A percentile compares a stretch with the other conserved stretches of the same genome.
Conservation (phyloP, 2,888 invertebrate genomes). For the Xanthorhoe spadicearia region DNA sequence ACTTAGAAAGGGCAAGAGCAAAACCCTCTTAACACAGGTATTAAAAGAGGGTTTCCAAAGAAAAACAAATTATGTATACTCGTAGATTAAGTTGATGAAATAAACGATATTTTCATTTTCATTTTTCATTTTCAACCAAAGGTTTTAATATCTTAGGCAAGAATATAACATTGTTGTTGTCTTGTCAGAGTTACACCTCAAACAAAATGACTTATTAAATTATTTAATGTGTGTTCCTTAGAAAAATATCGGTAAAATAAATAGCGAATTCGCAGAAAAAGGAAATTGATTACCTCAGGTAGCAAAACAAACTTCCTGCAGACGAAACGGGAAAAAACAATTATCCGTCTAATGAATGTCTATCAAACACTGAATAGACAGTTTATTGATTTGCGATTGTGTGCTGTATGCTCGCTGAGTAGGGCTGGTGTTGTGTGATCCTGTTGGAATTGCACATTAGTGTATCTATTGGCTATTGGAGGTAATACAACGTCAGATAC, state of each 20-base stretch:
- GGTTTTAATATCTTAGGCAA: no score
- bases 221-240: no score
- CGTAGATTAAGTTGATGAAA: no score
- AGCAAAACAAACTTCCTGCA: conserved; percentile 39
- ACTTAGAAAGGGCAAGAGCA: no score
- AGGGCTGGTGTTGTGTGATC: conserved; percentile 18
- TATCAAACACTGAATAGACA: conserved; percentile 42
- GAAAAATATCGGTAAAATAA: conserved; percentile 1
- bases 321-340: conserved; percentile 45
- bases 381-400: conserved; percentile 19
- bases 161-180: no score
- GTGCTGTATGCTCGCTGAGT: conserved; percentile 13
- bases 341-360: conserved; percentile 49
- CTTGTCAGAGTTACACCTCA: no score
- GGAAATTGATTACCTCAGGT: conserved; percentile 41
- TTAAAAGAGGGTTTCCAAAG: no score
- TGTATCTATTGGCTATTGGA: conserved; percentile 17
- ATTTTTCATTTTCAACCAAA: no score
- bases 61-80: no score
- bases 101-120: no score
- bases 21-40: no score
- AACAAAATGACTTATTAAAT: no score
- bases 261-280: conserved; percentile 36
- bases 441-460: conserved; percentile 28
- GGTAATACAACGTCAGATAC: conserved; percentile 18